Percentiles rank a stretch among this genome's conserved stretches.
Conservation (phyloP, 2,888 invertebrate species). For the Eumacrocentrus americanus region DNA sequence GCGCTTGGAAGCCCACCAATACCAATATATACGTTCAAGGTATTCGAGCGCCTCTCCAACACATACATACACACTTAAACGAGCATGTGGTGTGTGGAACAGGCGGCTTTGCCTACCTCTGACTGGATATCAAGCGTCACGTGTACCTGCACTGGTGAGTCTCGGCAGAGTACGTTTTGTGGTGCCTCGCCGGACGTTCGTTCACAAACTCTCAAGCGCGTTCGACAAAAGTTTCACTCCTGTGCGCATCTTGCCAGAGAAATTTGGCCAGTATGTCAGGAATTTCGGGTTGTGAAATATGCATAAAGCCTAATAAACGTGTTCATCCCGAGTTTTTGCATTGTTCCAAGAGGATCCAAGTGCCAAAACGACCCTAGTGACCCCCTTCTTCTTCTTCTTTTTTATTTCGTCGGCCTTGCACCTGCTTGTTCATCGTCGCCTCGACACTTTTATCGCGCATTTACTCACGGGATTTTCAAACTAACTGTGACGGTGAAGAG, state of each 20-base stretch:
- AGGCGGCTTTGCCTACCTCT: conserved; percentile 14
- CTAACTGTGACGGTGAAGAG: conserved; percentile 4
- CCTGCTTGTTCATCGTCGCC: too few species aligned
- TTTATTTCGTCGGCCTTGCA: not conserved
- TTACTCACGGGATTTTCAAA: not conserved
- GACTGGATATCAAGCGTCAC: conserved; percentile 22
- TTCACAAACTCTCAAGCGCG: conserved; percentile 33
- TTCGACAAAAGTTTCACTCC: conserved; percentile 7
- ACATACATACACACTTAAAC: not conserved
- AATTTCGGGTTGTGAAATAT: too few species aligned
- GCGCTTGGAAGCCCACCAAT: conserved; percentile 25
- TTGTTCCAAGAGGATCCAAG: too few species aligned
- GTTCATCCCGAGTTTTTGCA: too few species aligned
- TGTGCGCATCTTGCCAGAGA: not conserved
- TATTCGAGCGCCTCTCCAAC: conserved; percentile 12
- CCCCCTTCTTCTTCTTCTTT: too few species aligned
- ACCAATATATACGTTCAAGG: conserved; percentile 19
- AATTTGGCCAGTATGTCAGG: too few species aligned
- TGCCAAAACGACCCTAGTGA: conserved; percentile 17
- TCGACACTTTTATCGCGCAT: not conserved
- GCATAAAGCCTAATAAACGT: too few species aligned
- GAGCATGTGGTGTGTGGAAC: conserved; percentile 1
- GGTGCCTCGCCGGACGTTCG: conserved; percentile 34
- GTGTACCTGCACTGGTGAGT: conserved; percentile 19
- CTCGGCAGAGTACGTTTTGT: conserved; percentile 15